Evolutionary conservation across 2,797 vertebrate genomes (phyloP).

Genomic region (Peromyscus attwateri): DNA sequence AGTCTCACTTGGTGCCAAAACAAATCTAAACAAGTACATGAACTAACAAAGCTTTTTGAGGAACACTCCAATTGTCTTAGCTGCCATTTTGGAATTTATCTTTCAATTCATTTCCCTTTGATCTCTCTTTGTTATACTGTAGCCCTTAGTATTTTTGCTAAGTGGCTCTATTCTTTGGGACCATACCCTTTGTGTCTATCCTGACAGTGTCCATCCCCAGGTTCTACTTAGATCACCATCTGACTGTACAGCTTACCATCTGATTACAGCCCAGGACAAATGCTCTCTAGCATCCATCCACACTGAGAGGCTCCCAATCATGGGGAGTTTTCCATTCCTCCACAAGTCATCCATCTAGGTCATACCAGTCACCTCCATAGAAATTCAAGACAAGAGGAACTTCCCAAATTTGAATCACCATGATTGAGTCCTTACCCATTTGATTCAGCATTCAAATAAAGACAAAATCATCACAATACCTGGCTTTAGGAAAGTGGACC

Average conservation of each 20-base stretch:
- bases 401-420: slow-evolving; percentile 37
- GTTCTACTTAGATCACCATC: slow-evolving; percentile 20
- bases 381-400: slow-evolving; percentile 29
- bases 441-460: slow-evolving; percentile 45
- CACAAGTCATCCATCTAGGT: neutral
- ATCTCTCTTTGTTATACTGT: slow-evolving; percentile 8
- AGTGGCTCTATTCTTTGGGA: neutral
- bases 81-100: neutral
- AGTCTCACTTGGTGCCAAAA: neutral
- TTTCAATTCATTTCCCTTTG: slow-evolving; percentile 3
- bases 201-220: neutral
- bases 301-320: neutral
- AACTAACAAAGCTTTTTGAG: slow-evolving; percentile 18
- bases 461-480: neutral
- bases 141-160: neutral
- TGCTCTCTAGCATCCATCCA: slow-evolving; percentile 23
- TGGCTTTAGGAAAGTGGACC: slow-evolving; percentile 33
- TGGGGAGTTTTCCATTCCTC: slow-evolving; percentile 27
- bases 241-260: neutral
- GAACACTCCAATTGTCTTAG: slow-evolving; percentile 18
- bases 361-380: slow-evolving; percentile 42
- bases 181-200: neutral
- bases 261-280: neutral
- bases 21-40: neutral
- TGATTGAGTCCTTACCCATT: neutral